Evolutionary conservation across 2,888 invertebrate species (phyloP).

Genomic region (Agonopterix heracliana): DNA sequence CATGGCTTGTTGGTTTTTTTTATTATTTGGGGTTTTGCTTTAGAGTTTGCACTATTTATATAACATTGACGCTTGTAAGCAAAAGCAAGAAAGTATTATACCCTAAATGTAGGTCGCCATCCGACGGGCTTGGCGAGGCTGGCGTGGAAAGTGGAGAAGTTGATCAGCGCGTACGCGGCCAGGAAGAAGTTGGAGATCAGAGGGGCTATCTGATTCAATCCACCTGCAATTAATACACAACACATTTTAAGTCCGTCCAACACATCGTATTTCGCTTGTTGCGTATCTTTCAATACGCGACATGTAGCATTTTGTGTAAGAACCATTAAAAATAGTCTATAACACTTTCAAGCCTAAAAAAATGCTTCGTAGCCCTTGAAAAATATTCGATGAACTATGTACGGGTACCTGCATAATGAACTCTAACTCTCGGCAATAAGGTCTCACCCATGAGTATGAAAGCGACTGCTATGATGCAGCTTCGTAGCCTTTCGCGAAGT

Average conservation of each 20-base stretch:
- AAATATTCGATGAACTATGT: too few relatives aligned
- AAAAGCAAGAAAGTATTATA: slow-evolving; percentile 40
- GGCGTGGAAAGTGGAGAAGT: slow-evolving; percentile 96
- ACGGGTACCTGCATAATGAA: too few relatives aligned
- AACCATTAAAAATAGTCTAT: too few relatives aligned
- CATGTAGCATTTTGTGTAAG: too few relatives aligned
- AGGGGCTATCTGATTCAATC: slow-evolving; percentile 92
- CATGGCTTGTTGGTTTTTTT: too few relatives aligned
- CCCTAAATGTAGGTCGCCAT: slow-evolving; percentile 93
- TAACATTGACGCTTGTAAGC: too few relatives aligned
- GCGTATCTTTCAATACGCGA: too few relatives aligned
- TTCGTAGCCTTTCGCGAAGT: slow-evolving; percentile 93
- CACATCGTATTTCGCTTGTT: too few relatives aligned
- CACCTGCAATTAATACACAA: slow-evolving; percentile 73
- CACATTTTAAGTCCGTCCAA: not conserved
- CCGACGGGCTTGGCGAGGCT: slow-evolving; percentile 91
- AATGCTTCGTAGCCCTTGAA: slow-evolving; percentile 92
- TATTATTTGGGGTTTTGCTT: too few relatives aligned
- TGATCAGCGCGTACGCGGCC: slow-evolving; percentile 94
- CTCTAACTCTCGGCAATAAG: too few relatives aligned
- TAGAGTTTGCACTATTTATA: too few relatives aligned
- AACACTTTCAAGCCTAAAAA: too few relatives aligned
- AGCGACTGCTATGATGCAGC: slow-evolving; percentile 90
- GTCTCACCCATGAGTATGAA: slow-evolving; percentile 91
- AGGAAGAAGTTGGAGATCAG: slow-evolving; percentile 96